These are phyloP conservation scores for Poecilus cupreus DNA, from an alignment of 2,888 invertebrate species.

Conservation along the genomic window DNA sequence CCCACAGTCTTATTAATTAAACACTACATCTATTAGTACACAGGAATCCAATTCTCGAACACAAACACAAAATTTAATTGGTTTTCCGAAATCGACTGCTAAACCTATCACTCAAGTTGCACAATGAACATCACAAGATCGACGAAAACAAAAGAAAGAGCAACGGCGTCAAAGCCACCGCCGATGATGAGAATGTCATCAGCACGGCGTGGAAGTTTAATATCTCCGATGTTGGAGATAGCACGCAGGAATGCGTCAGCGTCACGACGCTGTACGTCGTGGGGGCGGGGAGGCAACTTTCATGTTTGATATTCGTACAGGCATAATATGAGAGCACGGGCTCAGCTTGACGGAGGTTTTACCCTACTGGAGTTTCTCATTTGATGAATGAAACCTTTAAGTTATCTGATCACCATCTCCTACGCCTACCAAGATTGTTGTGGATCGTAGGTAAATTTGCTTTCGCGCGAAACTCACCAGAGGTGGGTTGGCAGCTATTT, in stretches of 20 bases:
- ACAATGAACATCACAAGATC: conserved; percentile 1
- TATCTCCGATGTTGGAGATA: not conserved
- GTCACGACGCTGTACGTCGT: not conserved
- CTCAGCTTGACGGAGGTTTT: not conserved
- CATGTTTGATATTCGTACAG: not conserved
- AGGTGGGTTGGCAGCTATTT: no score
- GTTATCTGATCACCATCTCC: not conserved
- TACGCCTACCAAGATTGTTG: not conserved
- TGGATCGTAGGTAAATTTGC: no score
- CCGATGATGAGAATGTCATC: conserved; percentile 15
- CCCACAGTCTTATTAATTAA: no score
- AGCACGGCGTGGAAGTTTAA: conserved; percentile 5
- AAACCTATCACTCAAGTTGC: not conserved
- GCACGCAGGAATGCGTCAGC: conserved; percentile 4
- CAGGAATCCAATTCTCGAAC: not conserved
- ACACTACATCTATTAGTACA: no score
- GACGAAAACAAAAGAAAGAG: conserved; percentile 11
- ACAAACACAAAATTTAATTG: not conserved
- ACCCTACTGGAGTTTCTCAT: not conserved
- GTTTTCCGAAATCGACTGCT: not conserved
- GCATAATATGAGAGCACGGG: not conserved
- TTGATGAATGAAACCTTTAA: not conserved
- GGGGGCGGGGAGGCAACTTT: not conserved
- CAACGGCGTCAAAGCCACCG: conserved; percentile 14
- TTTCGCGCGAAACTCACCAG: not conserved